Evolutionary conservation across 2,113 vertebrate species (phyloP).

Genomic region (Puma concolor): DNA sequence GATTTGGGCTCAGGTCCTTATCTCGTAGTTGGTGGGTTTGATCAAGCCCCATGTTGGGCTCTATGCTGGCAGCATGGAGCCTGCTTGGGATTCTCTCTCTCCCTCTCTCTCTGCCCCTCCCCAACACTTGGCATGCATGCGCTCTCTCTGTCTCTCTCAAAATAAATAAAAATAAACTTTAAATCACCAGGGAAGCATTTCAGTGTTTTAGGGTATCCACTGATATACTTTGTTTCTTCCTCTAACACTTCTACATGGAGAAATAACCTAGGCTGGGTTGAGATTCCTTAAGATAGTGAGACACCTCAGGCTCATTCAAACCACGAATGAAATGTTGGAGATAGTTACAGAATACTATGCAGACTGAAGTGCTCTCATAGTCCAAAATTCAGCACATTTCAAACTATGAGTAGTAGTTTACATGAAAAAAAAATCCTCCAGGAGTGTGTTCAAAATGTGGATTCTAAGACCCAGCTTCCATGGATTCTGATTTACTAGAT

Average conservation of each 20-base stretch:
- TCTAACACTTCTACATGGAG: neutral
- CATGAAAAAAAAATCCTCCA: too few relatives aligned
- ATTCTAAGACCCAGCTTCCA: neutral
- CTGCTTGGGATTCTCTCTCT: too few relatives aligned
- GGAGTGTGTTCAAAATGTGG: neutral
- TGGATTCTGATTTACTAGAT: neutral
- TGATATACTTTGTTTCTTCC: neutral
- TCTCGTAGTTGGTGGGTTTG: too few relatives aligned
- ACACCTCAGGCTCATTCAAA: neutral
- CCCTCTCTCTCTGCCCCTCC: too few relatives aligned
- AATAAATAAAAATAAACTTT: neutral
- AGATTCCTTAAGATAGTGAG: neutral
- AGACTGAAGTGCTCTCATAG: neutral
- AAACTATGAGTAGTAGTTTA: neutral
- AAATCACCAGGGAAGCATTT: neutral
- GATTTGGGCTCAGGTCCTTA: too few relatives aligned
- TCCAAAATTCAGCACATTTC: neutral
- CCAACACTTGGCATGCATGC: too few relatives aligned
- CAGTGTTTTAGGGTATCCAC: too few relatives aligned
- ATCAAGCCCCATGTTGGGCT: too few relatives aligned
- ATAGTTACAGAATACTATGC: neutral
- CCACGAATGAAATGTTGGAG: neutral
- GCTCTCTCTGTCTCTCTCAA: too few relatives aligned
- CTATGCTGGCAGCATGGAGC: too few relatives aligned
- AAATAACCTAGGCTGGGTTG: neutral